Conservation (phyloP, 2,113 vertebrate species). For the Zosterops lateralis region DNA sequence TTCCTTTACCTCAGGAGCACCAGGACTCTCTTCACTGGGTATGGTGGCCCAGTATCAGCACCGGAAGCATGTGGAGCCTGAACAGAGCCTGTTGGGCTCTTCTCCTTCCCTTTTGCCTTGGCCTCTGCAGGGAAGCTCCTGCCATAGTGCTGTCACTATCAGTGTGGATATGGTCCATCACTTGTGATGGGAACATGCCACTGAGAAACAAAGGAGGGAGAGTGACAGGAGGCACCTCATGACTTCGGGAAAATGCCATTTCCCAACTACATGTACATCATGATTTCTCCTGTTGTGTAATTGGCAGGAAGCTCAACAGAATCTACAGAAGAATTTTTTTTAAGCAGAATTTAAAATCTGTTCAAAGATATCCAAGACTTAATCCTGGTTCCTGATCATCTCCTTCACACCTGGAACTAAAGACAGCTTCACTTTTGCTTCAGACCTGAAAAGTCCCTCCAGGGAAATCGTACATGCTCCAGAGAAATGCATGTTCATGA, state of each 20-base stretch:
- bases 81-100: background rate
- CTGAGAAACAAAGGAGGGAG: background rate
- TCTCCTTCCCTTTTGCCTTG: background rate
- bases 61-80: background rate
- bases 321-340: background rate
- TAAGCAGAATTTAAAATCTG: background rate
- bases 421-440: background rate
- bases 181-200: background rate
- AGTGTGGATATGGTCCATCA: background rate
- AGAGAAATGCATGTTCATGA: background rate
- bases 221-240: accelerated
- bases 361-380: background rate
- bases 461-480: background rate
- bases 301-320: background rate
- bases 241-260: background rate
- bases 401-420: background rate
- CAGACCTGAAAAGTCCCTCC: background rate
- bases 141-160: background rate
- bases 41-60: background rate
- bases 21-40: background rate
- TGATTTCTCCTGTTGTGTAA: background rate
- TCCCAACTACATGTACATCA: accelerated
- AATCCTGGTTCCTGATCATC: background rate
- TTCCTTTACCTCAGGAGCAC: background rate
- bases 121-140: background rate